Base-by-base conservation (phyloP, 2,888 invertebrate species). In the Ommatoiulus sabulosus region DNA sequence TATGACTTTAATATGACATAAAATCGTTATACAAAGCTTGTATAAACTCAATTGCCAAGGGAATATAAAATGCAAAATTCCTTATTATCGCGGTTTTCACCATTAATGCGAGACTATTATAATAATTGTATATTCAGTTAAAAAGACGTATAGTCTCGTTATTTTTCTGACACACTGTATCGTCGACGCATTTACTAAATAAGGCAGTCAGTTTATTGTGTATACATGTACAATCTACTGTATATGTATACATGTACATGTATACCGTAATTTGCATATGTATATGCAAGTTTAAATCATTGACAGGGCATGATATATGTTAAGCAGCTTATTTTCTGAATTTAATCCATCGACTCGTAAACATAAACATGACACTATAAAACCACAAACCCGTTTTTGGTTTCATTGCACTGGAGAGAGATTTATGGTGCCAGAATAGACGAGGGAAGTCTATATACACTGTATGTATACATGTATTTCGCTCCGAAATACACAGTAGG, bases 291-390 rank as follows among this genome's bases (percentile, higher is more conserved):
- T 57, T 12, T 17, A 4, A n/a, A 57, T 17, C n/a, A n/a, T 57
- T 5, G 15, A 0, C 15, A 15, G 10, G 52, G 52, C 8, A 35
- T 80, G 80, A 10, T 12, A 12, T 35, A 80, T 80, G 6, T 80
- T 80, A 80, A 80, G 80, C 80, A 12, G 80, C 80, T 80, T 80
- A 80, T 72, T n/a, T 24, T 72, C 35, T 80, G 24, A 80, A 80
- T 80, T 80, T 35, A 35, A 80, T 35, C 80, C 80, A 80, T 80
- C 80, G 12, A 35, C 80, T 80, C 15, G 80, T 80, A 80, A 80
- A 80, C 80, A 80, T 80, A 80, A 80, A 80, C 80, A 80, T 80
- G 80, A 80, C 80, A 80, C 80, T 12, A 80, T 80, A 24, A 80
- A 80, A 80, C 35, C 80, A 80, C 80, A 35, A 80, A 80, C 35